Base-by-base conservation (phyloP, 2,113 vertebrate genomes). In the Nasalis larvatus region DNA sequence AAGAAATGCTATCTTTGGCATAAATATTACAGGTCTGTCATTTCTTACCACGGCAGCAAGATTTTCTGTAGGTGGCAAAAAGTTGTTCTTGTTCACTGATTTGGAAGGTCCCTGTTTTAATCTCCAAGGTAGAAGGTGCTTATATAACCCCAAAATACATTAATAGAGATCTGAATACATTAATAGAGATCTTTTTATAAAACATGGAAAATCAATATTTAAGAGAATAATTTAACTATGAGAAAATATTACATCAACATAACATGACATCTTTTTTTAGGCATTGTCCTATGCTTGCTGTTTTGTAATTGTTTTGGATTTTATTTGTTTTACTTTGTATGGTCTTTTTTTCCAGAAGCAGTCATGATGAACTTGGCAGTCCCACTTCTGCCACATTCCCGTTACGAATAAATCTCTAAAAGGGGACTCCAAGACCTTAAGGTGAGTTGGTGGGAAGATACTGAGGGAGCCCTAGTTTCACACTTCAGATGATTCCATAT, bases 21-120 rank as follows among this genome's bases (percentile, higher is more conserved):
- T 92, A 97, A 98, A 96, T 97, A 98, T 92, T 97, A 97, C 20
- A 89, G 56, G 63, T 96, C 96, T 98, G 95, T 97, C 95, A 96
- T 81, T 95, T 97, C 89, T 95, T 92, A 77, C 20, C 25, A 94
- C 92, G 69, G 92, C 83, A 93, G 95, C 83, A 95, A 97, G 78
- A 97, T 97, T 96, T 97, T 97, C 98, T 96, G 93, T 89, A 96
- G 96, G 94, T 97, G 91, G 83, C 58, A 97, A 89, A 56, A 96
- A 95, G 80, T 76, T 92, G 89, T 96, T 96, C 83, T 95, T 97
- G 95, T 85, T 96, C 96, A 97, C 45, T 96, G 96, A 96, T 76
- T 96, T 90, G 45, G 95, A 98, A 98, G 92, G 54, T 92, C 45
- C 91, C 89, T 92, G 74, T 94, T 96, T 95, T 97, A 94, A 86